These are phyloP conservation scores for Streblospio benedicti DNA, from an alignment of 1,140 invertebrate species.

Conservation along the genomic window DNA sequence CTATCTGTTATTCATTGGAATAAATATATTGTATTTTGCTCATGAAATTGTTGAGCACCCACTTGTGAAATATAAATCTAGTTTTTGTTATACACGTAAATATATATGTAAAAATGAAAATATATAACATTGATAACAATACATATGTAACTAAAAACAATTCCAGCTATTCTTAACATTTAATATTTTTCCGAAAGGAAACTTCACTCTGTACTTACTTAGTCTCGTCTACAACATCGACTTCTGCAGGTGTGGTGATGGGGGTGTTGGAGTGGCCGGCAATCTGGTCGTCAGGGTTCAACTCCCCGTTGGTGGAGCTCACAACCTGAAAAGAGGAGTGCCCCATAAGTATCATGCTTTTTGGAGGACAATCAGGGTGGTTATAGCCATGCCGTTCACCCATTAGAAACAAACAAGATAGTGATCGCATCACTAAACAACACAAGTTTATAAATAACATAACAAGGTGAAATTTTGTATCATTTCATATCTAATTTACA, in stretches of 20 bases:
- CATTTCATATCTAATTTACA: too few relatives aligned
- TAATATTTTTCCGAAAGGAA: neutral
- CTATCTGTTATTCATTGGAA: too few relatives aligned
- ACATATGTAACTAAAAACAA: neutral
- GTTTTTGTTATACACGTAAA: neutral
- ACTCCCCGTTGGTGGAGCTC: constrained; percentile 90
- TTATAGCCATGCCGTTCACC: too few relatives aligned
- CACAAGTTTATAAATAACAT: too few relatives aligned
- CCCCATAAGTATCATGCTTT: too few relatives aligned
- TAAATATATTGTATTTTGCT: neutral
- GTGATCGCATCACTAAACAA: too few relatives aligned
- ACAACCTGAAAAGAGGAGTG: constrained; percentile 70
- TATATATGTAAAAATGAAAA: neutral
- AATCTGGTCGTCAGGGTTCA: constrained; percentile 87
- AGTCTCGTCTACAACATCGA: constrained; percentile 63
- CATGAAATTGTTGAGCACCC: neutral
- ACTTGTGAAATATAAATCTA: neutral
- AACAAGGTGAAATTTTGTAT: too few relatives aligned
- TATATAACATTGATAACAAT: neutral
- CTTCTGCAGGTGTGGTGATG: constrained; percentile 83
- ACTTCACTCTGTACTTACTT: constrained; percentile 44
- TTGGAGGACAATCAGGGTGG: too few relatives aligned
- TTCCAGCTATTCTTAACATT: neutral
- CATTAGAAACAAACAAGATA: too few relatives aligned
- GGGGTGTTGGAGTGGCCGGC: constrained; percentile 87